Evolutionary conservation across 2,888 invertebrate genomes (phyloP), one percentile per base, ranked within the genome.

Genomic region (Acleris sparsana): DNA sequence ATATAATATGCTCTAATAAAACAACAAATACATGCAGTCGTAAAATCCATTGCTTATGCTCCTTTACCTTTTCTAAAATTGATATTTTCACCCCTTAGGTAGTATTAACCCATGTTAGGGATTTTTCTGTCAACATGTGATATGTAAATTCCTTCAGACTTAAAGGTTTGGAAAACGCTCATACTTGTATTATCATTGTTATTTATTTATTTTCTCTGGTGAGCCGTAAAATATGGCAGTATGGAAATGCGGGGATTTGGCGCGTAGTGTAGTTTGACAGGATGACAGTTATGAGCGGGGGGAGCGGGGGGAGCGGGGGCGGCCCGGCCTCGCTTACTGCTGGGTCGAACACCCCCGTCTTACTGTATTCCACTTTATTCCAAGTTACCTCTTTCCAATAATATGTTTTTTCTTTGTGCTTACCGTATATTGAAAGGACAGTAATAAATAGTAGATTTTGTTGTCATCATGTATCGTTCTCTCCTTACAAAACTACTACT

Each of bases 131-230:
- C 91, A 88, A 86, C 87, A 84, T 85, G 84, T 89, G 92, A 92
- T 87, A 91, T 87, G 91, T 88, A 91, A 92, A 92, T 91, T 82
- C 90, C 83, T 71, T 73, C 76, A 73, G 85, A 86, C 83, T 83
- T 85, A 83, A 80, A 86, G 86, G 84, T 86, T 87, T 78, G 80
- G 83, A 82, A 87, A 87, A 88, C 84, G 80, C 80, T 88, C 86
- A 86, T 87, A 88, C 89, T 87, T 86, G 88, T 89, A 88, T 84
- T 87, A 89, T 87, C 80, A 86, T 82, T 84, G 86, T 88, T 90
- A 90, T 91, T 92, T 90, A 90, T 91, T 92, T 92, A 92, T 91
- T 91, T 92, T 89, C 87, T 87, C 85, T 82, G 80, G 83, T 84
- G 88, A 85, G 84, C 85, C 86, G 85, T 89, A 87, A 91, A 90